Percentiles rank a stretch among this genome's conserved stretches.
Conservation (phyloP, 2,888 invertebrate species). For the Temnothorax ravouxi region DNA sequence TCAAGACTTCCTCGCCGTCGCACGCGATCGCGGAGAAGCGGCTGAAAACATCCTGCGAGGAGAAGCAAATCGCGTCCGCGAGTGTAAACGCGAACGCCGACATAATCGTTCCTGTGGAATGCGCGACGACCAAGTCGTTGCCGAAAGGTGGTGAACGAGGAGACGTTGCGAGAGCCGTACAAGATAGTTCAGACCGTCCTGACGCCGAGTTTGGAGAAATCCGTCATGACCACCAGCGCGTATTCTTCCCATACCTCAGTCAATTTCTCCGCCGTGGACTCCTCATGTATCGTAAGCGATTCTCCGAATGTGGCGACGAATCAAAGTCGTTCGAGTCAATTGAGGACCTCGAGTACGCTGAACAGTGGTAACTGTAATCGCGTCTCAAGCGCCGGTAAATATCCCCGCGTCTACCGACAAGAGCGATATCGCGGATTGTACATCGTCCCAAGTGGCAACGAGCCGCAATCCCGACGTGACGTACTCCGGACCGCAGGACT, state of each 20-base stretch:
- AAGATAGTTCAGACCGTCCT: constrained; percentile 79
- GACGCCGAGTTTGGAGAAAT: constrained; percentile 63
- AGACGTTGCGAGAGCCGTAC: constrained; percentile 81
- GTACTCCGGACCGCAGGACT: constrained; percentile 77
- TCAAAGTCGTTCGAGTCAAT: constrained; percentile 51
- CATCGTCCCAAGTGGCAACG: constrained; percentile 60
- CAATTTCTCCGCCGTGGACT: constrained; percentile 58
- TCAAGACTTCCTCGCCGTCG: constrained; percentile 75
- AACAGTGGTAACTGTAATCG: constrained; percentile 37
- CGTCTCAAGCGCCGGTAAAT: constrained; percentile 52
- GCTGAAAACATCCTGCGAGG: constrained; percentile 58
- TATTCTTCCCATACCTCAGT: constrained; percentile 59
- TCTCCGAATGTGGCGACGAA: constrained; percentile 48
- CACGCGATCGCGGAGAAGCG: constrained; percentile 66
- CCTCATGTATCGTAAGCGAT: constrained; percentile 39
- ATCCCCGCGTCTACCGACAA: constrained; percentile 53
- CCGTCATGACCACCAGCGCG: constrained; percentile 52
- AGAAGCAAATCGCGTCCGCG: constrained; percentile 62
- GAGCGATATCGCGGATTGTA: constrained; percentile 41
- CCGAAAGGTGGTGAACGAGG: constrained; percentile 82
- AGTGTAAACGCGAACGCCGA: too few species aligned
- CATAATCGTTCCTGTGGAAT: constrained; percentile 62
- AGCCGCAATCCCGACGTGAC: constrained; percentile 70
- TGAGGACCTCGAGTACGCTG: constrained; percentile 36
- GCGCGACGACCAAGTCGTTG: constrained; percentile 75